phyloP scores from a whole-genome alignment of 1,140 invertebrate genomes.

The Aphaenogaster rudis region DNA sequence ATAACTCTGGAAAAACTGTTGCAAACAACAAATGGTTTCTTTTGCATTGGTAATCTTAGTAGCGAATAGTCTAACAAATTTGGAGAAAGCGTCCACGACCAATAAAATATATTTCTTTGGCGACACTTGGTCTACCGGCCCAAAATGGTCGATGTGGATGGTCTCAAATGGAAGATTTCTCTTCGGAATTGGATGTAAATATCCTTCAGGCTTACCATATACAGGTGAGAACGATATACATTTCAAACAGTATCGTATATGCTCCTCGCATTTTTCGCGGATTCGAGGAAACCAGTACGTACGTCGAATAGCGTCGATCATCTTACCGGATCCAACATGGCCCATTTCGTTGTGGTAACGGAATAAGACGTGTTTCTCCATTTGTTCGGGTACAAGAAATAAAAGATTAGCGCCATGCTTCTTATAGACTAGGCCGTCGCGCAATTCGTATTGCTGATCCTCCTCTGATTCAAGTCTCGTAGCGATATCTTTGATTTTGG shows the following conservation, averaged over 20 bases:
- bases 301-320: background rate
- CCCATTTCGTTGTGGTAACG: slow-evolving; percentile 5
- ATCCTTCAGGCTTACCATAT: no score
- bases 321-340: background rate
- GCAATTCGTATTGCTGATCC: background rate
- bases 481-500: background rate
- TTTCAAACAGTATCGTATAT: background rate
- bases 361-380: background rate
- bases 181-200: no score
- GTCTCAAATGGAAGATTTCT: no score
- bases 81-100: no score
- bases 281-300: background rate
- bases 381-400: background rate
- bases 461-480: background rate
- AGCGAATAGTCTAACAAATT: no score
- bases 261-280: background rate
- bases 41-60: no score
- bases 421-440: background rate
- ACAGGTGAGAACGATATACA: background rate
- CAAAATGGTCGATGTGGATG: no score
- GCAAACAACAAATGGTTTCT: no score
- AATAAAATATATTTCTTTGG: no score
- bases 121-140: no score
- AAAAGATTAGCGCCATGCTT: background rate
- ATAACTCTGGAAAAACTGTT: no score